Conservation (phyloP, 2,888 invertebrate species). For the Troides helena region DNA sequence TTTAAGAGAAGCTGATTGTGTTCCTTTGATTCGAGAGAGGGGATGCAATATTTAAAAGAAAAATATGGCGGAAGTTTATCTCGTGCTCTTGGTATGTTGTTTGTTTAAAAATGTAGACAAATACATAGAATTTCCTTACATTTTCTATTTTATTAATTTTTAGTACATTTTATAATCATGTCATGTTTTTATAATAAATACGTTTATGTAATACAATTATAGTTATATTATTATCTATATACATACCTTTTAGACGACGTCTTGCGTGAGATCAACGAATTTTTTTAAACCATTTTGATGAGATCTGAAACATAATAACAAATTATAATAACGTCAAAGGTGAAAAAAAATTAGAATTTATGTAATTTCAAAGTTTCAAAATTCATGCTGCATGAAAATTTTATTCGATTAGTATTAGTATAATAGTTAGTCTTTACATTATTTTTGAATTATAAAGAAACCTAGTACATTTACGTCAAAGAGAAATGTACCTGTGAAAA, state of each 20-base stretch:
- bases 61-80: slow-evolving; percentile 44
- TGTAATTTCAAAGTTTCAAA: too few relatives aligned
- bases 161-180: not conserved
- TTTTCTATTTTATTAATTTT: not conserved
- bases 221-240: slow-evolving; percentile 9
- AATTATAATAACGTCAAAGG: slow-evolving; percentile 6
- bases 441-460: too few relatives aligned
- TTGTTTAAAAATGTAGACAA: not conserved
- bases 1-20: slow-evolving; percentile 52
- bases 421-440: too few relatives aligned
- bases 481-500: too few relatives aligned
- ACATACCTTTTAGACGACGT: slow-evolving; percentile 64
- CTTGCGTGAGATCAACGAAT: slow-evolving; percentile 43
- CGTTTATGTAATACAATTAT: too few relatives aligned
- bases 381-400: too few relatives aligned
- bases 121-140: not conserved
- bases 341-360: too few relatives aligned
- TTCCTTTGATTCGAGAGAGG: slow-evolving; percentile 69
- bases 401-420: too few relatives aligned
- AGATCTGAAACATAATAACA: slow-evolving; percentile 57
- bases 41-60: slow-evolving; percentile 62
- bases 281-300: slow-evolving; percentile 67
- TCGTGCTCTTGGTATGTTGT: too few relatives aligned
- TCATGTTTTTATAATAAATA: too few relatives aligned
- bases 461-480: too few relatives aligned